These are phyloP conservation scores for Nematolebias whitei DNA, from an alignment of 2,113 vertebrate species.

Conservation along the genomic window DNA sequence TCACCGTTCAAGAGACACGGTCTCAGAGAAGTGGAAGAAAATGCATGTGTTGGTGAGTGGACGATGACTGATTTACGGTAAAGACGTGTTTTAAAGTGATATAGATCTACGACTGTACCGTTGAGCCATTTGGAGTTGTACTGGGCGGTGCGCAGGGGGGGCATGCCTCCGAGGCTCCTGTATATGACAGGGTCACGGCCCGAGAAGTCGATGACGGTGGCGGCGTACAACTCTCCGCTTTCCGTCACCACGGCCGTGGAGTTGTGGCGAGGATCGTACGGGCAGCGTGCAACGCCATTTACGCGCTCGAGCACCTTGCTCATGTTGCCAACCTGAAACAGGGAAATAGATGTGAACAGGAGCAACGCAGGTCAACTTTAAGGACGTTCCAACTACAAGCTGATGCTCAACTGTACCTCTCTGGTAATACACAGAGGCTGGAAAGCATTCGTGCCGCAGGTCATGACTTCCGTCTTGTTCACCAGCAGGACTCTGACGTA, in stretches of 20 bases:
- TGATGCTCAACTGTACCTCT: slow-evolving; percentile 82
- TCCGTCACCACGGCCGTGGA: slow-evolving; percentile 96
- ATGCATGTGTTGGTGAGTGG: no score
- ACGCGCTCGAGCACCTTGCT: slow-evolving; percentile 91
- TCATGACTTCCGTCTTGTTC: slow-evolving; percentile 92
- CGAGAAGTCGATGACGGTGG: slow-evolving; percentile 98
- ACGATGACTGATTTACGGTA: no score
- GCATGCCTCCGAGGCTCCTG: slow-evolving; percentile 94
- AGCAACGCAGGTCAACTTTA: neutral
- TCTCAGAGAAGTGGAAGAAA: no score
- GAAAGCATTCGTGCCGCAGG: slow-evolving; percentile 97
- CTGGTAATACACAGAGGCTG: slow-evolving; percentile 91
- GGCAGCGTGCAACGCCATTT: slow-evolving; percentile 95
- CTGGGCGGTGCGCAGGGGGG: slow-evolving; percentile 93
- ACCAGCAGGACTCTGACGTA: slow-evolving; percentile 94
- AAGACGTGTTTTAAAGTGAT: slow-evolving; percentile 5
- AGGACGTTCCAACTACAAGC: neutral
- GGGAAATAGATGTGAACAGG: neutral
- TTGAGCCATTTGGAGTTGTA: slow-evolving; percentile 99
- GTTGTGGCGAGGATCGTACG: slow-evolving; percentile 96
- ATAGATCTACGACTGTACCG: slow-evolving; percentile 74
- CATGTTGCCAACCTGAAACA: slow-evolving; percentile 89
- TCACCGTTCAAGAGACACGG: no score
- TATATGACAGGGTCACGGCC: slow-evolving; percentile 97
- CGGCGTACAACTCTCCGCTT: slow-evolving; percentile 94